A percentile compares a stretch with the other conserved stretches of the same genome.
These are phyloP conservation scores for Caenorhabditis macrosperma DNA, from an alignment of 2,888 invertebrate genomes.

Conservation along the genomic window DNA sequence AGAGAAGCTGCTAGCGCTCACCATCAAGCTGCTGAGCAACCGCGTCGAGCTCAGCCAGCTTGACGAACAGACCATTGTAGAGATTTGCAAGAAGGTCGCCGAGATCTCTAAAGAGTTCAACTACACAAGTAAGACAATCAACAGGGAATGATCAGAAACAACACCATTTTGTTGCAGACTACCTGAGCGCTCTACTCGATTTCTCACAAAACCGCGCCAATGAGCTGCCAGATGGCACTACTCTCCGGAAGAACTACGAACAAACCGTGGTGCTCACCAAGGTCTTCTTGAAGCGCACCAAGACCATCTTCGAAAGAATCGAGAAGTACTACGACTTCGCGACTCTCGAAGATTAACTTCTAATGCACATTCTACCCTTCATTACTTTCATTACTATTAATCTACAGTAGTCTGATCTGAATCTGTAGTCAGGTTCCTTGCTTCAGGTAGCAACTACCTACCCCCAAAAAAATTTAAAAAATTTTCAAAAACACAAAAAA, in stretches of 20 bases:
- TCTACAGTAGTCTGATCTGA: too few species aligned
- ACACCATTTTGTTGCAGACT: conserved; percentile 19
- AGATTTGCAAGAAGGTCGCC: neutral
- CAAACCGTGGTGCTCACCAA: conserved; percentile 9
- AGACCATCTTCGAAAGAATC: conserved; percentile 1
- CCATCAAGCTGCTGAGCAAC: conserved; percentile 9
- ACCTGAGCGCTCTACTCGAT: conserved; percentile 7
- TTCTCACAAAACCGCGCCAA: neutral
- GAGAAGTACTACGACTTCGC: neutral
- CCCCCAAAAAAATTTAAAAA: conserved; percentile 24
- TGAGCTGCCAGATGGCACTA: neutral
- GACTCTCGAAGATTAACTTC: neutral
- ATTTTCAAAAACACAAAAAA: conserved; percentile 1
- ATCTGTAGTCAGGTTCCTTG: neutral
- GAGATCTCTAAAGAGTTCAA: neutral
- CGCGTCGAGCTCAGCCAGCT: neutral
- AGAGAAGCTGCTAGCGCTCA: conserved; percentile 1
- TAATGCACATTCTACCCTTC: too few species aligned
- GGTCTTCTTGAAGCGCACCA: conserved; percentile 13
- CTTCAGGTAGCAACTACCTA: conserved; percentile 14
- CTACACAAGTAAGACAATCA: neutral
- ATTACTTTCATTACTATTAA: too few species aligned
- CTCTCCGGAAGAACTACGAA: conserved; percentile 19
- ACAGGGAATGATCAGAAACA: neutral
- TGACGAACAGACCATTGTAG: neutral